These are phyloP conservation scores for Leuciscus idus DNA, from an alignment of 2,113 vertebrate genomes.

Conservation along the genomic window DNA sequence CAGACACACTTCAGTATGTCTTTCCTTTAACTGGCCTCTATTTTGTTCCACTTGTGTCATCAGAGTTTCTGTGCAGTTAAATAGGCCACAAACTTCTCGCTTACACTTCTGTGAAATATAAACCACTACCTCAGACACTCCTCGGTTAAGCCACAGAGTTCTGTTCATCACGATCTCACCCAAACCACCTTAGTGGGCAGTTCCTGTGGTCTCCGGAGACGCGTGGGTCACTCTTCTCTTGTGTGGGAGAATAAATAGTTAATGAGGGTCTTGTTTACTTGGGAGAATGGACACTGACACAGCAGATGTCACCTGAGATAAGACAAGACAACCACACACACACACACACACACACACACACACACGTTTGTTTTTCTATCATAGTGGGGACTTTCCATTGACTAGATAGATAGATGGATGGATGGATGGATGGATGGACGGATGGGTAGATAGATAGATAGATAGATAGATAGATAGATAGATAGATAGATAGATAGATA, in stretches of 20 bases:
- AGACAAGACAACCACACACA: slow-evolving; percentile 2
- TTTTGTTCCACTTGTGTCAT: slow-evolving; percentile 23
- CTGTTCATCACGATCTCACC: neutral
- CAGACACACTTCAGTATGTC: neutral
- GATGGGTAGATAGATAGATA: too few species aligned
- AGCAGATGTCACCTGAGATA: slow-evolving; percentile 51
- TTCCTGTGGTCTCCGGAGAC: slow-evolving; percentile 31
- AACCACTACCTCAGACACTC: slow-evolving; percentile 12
- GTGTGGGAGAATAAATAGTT: slow-evolving; percentile 51
- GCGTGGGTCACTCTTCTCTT: slow-evolving; percentile 38
- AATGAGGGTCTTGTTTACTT: slow-evolving; percentile 55
- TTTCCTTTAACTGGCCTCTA: neutral
- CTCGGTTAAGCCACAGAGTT: neutral
- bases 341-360: slow-evolving; percentile 19
- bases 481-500: neutral
- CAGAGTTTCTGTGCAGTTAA: neutral
- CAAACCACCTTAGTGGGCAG: slow-evolving; percentile 15
- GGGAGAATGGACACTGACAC: slow-evolving; percentile 49
- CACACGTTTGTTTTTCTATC: neutral
- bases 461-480: too few species aligned
- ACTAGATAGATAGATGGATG: neutral
- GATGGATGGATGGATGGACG: too few species aligned
- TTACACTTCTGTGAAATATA: slow-evolving; percentile 36
- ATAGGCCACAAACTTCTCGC: slow-evolving; percentile 17
- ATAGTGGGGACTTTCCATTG: neutral